Evolutionary conservation across 2,797 vertebrate genomes (phyloP).

Genomic region (Falco cherrug): DNA sequence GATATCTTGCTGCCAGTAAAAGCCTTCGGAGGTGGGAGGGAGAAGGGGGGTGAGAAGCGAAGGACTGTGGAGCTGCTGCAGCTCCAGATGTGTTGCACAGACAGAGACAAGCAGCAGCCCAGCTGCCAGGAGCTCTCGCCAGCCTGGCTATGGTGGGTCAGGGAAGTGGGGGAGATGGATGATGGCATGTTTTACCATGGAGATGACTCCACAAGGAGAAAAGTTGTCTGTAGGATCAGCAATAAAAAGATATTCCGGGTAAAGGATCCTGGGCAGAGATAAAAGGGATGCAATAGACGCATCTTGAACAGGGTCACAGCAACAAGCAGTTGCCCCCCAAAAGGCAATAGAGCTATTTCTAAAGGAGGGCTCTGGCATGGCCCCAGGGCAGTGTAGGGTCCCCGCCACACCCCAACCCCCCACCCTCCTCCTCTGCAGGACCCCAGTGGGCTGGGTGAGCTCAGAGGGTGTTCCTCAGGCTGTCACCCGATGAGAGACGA

Average conservation of each 20-base stretch:
- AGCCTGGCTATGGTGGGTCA: accelerated
- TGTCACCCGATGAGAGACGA: accelerated
- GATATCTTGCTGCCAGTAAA: neutral
- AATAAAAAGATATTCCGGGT: too few species aligned
- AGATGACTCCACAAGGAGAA: neutral
- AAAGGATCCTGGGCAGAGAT: neutral
- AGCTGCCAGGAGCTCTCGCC: neutral
- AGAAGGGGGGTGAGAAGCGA: neutral
- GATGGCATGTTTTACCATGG: neutral
- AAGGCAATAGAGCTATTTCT: too few species aligned
- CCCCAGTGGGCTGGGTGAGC: accelerated
- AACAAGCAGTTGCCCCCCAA: neutral
- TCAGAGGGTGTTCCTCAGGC: neutral
- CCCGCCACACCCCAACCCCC: neutral
- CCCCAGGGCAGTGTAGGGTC: accelerated
- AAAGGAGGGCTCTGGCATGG: neutral
- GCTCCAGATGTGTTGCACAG: neutral
- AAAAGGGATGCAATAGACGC: neutral
- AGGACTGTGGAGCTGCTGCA: neutral
- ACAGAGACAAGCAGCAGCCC: neutral
- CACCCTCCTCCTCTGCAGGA: neutral
- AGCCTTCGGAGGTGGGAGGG: neutral
- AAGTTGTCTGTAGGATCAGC: neutral
- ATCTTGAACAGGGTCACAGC: accelerated
- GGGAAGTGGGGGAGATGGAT: neutral